Percentiles rank a stretch among this genome's conserved stretches.
phyloP scores from a whole-genome alignment of 2,888 invertebrate species.

The Amphipoea oculea region DNA sequence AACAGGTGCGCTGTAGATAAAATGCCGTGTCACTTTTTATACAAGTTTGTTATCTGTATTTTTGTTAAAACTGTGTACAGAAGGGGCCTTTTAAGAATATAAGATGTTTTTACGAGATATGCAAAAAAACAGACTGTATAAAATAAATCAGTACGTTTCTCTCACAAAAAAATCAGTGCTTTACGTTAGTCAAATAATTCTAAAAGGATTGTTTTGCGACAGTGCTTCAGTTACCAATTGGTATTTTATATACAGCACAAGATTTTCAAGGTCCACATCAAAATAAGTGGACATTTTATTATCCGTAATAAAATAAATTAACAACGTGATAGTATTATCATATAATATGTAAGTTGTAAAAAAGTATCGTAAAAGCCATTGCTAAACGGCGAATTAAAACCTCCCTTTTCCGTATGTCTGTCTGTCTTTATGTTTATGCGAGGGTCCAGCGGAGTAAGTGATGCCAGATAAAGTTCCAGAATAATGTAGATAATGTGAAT shows the following conservation, averaged over 20 bases:
- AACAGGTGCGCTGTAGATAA: constrained; percentile 72
- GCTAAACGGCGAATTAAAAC: constrained; percentile 82
- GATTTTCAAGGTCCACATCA: constrained; percentile 48
- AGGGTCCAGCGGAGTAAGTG: constrained; percentile 84
- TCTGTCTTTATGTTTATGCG: constrained; percentile 76
- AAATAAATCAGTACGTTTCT: constrained; percentile 15
- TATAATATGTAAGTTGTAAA: constrained; percentile 61
- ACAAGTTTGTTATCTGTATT: constrained; percentile 69
- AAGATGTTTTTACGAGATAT: constrained; percentile 48
- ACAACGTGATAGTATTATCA: constrained; percentile 57
- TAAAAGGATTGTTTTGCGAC: constrained; percentile 48
- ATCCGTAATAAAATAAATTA: constrained; percentile 54
- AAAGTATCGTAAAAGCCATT: constrained; percentile 68
- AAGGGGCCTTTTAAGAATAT: constrained; percentile 68
- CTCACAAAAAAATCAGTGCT: constrained; percentile 32
- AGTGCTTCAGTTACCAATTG: constrained; percentile 53
- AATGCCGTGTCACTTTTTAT: constrained; percentile 64
- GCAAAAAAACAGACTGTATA: constrained; percentile 29
- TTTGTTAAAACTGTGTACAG: constrained; percentile 67
- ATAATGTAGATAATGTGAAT: constrained; percentile 90
- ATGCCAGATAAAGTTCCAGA: constrained; percentile 89
- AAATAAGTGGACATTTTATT: constrained; percentile 59
- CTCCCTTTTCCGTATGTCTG: constrained; percentile 74
- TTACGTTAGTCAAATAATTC: constrained; percentile 43
- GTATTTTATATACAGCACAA: constrained; percentile 55